Conservation (phyloP, 2,797 vertebrate genomes). For the Smutsia temminckii region DNA sequence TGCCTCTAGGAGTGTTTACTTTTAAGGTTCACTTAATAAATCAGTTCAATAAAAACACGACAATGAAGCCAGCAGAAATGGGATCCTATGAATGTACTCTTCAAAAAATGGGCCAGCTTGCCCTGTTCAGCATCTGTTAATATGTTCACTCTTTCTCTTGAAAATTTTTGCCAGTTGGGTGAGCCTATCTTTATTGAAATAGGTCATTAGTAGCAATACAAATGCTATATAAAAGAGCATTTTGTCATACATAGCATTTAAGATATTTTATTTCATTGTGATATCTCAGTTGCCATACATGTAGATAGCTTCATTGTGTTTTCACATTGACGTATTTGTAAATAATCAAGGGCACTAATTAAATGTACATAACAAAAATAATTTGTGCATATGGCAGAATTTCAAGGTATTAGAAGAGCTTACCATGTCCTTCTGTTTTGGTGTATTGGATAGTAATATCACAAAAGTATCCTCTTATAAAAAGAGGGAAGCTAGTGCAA, state of each 20-base stretch:
- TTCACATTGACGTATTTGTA: neutral
- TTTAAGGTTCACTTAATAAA: constrained; percentile 11
- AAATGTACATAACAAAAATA: neutral
- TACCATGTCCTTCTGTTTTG: neutral
- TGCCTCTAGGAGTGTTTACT: neutral
- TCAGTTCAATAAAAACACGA: neutral
- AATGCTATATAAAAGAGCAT: neutral
- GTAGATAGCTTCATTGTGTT: neutral
- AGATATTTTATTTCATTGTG: neutral
- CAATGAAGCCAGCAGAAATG: neutral
- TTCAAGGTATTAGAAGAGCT: constrained; percentile 35
- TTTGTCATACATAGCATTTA: neutral
- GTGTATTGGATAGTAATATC: neutral
- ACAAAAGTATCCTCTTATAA: neutral
- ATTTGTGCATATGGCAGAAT: neutral
- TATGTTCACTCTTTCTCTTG: neutral
- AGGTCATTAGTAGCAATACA: neutral
- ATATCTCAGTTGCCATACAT: neutral
- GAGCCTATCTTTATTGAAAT: neutral
- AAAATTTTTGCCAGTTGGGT: neutral
- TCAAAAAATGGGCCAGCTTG: neutral
- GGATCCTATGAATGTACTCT: neutral
- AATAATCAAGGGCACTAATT: neutral
- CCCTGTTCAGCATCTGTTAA: neutral
- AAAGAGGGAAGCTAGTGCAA: neutral